Evolutionary conservation across 1,140 invertebrate genomes (phyloP).

Genomic region (Brachystomella parvula): DNA sequence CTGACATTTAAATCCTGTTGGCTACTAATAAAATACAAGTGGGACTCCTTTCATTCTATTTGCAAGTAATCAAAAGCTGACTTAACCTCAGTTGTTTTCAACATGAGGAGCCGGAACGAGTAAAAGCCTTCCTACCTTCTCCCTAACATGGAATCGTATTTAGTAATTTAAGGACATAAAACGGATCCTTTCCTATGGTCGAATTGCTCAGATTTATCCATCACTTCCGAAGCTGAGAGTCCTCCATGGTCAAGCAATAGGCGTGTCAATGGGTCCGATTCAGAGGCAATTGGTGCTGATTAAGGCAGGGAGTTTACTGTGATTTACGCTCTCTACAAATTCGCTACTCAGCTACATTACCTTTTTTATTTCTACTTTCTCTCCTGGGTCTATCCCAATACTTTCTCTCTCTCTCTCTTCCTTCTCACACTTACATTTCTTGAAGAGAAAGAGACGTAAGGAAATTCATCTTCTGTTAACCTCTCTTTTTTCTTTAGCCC

Average conservation of each 20-base stretch:
- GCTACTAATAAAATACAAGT: neutral
- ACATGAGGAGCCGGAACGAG: neutral
- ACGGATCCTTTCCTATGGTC: neutral
- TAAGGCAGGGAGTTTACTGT: constrained; percentile 37
- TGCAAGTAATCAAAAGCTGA: neutral
- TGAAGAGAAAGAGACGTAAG: no score
- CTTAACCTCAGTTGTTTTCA: neutral
- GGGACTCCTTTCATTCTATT: constrained; percentile 9
- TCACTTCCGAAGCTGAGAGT: neutral
- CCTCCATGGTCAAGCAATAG: constrained; percentile 29
- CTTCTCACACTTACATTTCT: neutral
- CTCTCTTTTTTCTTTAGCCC: neutral
- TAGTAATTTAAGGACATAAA: constrained; percentile 6
- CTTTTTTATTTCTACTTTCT: constrained; percentile 7
- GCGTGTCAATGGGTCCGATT: constrained; percentile 39
- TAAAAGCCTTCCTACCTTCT: neutral
- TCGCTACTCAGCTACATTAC: constrained; percentile 38
- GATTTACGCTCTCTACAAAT: constrained; percentile 38
- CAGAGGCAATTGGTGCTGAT: constrained; percentile 38
- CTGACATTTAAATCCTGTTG: neutral
- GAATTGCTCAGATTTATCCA: neutral
- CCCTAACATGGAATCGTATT: neutral
- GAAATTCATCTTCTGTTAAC: constrained; percentile 12
- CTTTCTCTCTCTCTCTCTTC: constrained; percentile 1
- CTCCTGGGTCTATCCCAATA: constrained; percentile 16